Evolutionary conservation across 2,113 vertebrate species (phyloP).

Genomic region (Paradoxurus hermaphroditus): DNA sequence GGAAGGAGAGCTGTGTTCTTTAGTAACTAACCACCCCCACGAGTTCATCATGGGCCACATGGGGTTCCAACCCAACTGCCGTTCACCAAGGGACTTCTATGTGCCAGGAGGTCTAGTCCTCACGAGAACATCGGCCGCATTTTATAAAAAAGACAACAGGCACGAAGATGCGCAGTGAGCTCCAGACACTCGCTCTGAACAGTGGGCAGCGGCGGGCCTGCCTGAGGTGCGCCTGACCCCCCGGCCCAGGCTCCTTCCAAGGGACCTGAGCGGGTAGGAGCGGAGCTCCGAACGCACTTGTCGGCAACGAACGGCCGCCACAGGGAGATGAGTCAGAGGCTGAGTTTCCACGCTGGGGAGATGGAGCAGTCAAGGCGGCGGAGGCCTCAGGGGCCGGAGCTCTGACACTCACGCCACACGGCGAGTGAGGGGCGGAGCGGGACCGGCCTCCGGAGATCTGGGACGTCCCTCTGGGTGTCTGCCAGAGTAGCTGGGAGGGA

Average conservation of each 20-base stretch:
- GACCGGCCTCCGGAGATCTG: too few species aligned
- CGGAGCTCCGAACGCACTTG: neutral
- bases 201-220: neutral
- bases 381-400: neutral
- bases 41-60: neutral
- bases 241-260: neutral
- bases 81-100: neutral
- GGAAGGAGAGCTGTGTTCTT: neutral
- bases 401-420: neutral
- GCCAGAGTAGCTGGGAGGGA: rapidly evolving
- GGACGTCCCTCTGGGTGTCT: neutral
- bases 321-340: neutral
- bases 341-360: neutral
- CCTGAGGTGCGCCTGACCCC: neutral
- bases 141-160: neutral
- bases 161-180: neutral
- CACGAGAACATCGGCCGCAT: neutral
- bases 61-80: neutral
- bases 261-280: neutral
- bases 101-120: neutral
- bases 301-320: rapidly evolving
- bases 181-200: rapidly evolving
- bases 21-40: neutral
- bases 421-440: neutral
- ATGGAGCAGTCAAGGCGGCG: neutral